A percentile compares a stretch with the other conserved stretches of the same genome.
phyloP scores from a whole-genome alignment of 2,888 invertebrate species.

The Pandemis corylana region DNA sequence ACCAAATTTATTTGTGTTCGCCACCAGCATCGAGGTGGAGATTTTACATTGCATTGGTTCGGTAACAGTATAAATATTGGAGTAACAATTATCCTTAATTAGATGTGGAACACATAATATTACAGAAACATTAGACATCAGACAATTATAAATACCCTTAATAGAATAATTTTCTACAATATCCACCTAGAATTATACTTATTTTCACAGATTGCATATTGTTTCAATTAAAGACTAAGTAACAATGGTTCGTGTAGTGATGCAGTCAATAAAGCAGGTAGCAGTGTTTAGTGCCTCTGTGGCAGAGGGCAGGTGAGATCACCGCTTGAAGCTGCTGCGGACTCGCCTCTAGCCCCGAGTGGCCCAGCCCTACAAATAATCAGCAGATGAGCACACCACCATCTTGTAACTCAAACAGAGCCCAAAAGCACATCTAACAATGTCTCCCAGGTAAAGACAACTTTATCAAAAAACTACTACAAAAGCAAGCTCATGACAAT shows the following conservation, averaged over 20 bases:
- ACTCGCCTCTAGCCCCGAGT: slow-evolving; percentile 87
- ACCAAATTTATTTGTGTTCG: slow-evolving; percentile 85
- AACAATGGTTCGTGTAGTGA: slow-evolving; percentile 86
- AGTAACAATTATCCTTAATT: slow-evolving; percentile 86
- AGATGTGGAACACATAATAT: slow-evolving; percentile 87
- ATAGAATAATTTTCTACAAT: slow-evolving; percentile 85
- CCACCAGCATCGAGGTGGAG: slow-evolving; percentile 87
- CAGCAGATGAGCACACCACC: slow-evolving; percentile 45
- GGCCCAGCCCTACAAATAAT: slow-evolving; percentile 85
- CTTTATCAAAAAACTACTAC: not conserved
- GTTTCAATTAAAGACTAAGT: slow-evolving; percentile 86
- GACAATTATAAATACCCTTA: slow-evolving; percentile 82
- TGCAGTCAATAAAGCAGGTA: slow-evolving; percentile 87
- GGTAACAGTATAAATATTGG: slow-evolving; percentile 85
- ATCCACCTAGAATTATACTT: slow-evolving; percentile 84
- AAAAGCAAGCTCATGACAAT: not conserved
- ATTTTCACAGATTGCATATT: slow-evolving; percentile 90
- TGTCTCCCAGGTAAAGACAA: slow-evolving; percentile 23
- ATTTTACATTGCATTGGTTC: slow-evolving; percentile 86
- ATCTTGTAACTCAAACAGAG: slow-evolving; percentile 25
- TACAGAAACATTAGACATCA: slow-evolving; percentile 85
- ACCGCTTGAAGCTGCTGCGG: slow-evolving; percentile 84
- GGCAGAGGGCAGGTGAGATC: slow-evolving; percentile 83
- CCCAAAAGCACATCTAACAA: slow-evolving; percentile 7
- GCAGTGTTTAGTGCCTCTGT: slow-evolving; percentile 82